Evolutionary conservation across 30 jellyfish, hydroid and myxozoan species (phyloP).

Genomic region (Hydractinia symbiolongicarpus): DNA sequence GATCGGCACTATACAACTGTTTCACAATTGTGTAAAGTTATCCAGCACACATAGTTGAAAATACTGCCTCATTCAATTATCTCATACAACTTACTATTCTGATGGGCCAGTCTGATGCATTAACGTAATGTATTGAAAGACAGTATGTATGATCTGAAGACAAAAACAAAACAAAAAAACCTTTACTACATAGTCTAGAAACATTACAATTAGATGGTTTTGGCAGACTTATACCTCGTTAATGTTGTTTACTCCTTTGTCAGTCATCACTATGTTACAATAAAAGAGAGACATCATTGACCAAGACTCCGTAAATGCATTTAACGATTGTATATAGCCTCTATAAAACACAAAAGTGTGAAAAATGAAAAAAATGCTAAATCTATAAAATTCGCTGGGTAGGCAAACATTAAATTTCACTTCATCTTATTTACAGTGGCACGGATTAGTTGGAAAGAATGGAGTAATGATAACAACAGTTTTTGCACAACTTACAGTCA

Average conservation of each 20-base stretch:
- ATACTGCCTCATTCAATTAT: too few species aligned
- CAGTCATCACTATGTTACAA: slow-evolving; percentile 23
- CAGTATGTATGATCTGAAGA: slow-evolving; percentile 16
- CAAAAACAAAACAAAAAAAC: not conserved
- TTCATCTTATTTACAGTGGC: too few species aligned
- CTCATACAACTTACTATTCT: not conserved
- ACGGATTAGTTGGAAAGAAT: too few species aligned
- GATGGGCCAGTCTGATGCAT: slow-evolving; percentile 10
- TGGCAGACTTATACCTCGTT: not conserved
- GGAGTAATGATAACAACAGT: too few species aligned
- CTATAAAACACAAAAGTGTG: not conserved
- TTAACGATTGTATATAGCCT: slow-evolving; percentile 11
- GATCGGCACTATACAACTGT: too few species aligned
- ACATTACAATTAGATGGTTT: not conserved
- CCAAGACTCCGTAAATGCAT: slow-evolving; percentile 21
- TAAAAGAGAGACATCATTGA: slow-evolving; percentile 7
- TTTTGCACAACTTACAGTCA: too few species aligned
- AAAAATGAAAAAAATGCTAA: not conserved
- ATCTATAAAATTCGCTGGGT: not conserved
- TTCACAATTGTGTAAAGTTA: too few species aligned
- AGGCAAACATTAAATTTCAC: too few species aligned
- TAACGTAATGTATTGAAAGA: slow-evolving; percentile 18
- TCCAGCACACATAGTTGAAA: too few species aligned
- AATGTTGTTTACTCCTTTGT: slow-evolving; percentile 4
- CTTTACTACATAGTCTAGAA: too few species aligned